Base-by-base conservation (phyloP, 2,113 vertebrate species). In the Dicentrarchus labrax region DNA sequence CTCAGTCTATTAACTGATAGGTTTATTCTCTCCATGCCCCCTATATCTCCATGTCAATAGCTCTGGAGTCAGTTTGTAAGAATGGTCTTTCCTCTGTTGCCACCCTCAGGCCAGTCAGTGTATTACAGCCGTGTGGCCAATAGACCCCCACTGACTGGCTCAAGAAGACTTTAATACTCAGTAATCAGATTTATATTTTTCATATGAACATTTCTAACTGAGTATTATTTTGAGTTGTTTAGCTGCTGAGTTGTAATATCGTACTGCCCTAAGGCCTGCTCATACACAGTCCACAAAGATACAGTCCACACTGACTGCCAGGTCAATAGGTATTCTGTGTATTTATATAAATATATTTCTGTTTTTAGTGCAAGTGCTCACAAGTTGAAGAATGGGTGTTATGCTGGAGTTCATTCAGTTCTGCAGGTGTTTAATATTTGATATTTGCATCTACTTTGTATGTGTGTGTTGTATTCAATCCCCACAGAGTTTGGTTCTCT, bases 41-140 rank as follows among this genome's bases (percentile, higher is more conserved):
- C 5, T 39, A 15, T 8, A 38, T 0, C 15, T 64, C 8, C n/a
- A 1, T 9, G 10, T 0, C 3, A 4, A 7, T 6, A 5, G 7
- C 12, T 22, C 21, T 36, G 19, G 13, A 50, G 51, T 6, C 21
- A 66, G 41, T 15, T 19, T 2, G 8, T 24, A 13, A 9, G 11
- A n/a, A 39, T 22, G 19, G 54, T 36, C 57, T 45, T 2, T 78
- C 22, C 76, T 88, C 41, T 74, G 53, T 41, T 22, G 82, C 86
- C 88, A 61, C 54, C 88, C 5, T 71, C 61, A 54, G 86, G 80
- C 3, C 50, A 38, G 5, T 66, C 2, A 61, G 43, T 39, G 48
- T 4, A 66, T 38, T 38, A 38, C 30, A 24, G 24, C 56, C 13
- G 6, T 6, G 7, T 30, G 11, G 2, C 6, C 4, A 30, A 9